Evolutionary conservation across 2,888 invertebrate genomes (phyloP), one percentile per base, ranked within the genome.

Genomic region (Seira ritae): DNA sequence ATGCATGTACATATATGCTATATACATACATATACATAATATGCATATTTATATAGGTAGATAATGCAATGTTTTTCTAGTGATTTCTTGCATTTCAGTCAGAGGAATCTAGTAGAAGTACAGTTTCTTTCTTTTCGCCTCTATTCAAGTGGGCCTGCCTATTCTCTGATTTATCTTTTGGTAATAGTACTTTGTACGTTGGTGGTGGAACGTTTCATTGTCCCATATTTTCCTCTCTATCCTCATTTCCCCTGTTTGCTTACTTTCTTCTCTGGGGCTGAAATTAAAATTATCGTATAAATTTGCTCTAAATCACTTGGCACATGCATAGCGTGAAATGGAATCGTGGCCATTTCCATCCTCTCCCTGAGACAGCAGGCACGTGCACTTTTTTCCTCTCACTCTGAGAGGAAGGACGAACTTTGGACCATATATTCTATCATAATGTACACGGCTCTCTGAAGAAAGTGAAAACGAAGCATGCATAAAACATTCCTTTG

Each of bases 221-320:
- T 50, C 50, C 50, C 12, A 50, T 50, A 50, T 50, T 50, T 50
- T 50, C 50, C 50, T 50, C 12, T 50, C 12, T 17, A 65, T 65
- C 22, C 65, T 65, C 12, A 22, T 19, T 6, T 65, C 3, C 20
- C 10, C 19, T 65, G 60, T 19, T 8, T 65, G 20, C 65, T 22
- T 31, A 8, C 31, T 50, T 50, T 50, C 3, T 15, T 50, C 15
- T 50, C 50, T 50, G 15, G 3, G 24, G 69, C 46, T 66, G 42
- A 78, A 78, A 78, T 78, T 71, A 70, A 78, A 78, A 69, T 65
- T 78, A 69, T 65, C 65, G 77, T 70, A 78, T 78, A 78, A 78
- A 78, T 70, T 78, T 22, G 17, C 77, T 65, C 77, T 78, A 78
- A 78, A 78, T 78, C 76, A 76, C 76, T 76, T 76, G 69, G 60